These are phyloP conservation scores for Hemaris fuciformis DNA, from an alignment of 2,888 invertebrate species.

Conservation along the genomic window DNA sequence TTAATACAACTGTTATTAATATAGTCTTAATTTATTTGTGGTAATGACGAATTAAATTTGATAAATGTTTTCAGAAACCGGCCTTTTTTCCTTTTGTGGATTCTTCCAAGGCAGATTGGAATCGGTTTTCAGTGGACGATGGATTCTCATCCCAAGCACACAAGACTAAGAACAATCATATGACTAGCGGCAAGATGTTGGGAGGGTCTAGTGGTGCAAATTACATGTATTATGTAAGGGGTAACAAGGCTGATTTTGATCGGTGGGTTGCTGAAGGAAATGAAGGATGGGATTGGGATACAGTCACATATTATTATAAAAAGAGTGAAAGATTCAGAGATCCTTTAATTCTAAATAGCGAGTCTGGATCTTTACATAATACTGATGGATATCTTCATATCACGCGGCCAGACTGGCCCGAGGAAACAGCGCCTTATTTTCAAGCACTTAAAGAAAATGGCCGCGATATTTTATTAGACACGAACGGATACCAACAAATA, in stretches of 20 bases:
- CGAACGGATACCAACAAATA: conserved; percentile 36
- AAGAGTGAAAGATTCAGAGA: conserved; percentile 35
- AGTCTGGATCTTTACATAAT: conserved; percentile 48
- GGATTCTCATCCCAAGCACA: conserved; percentile 34
- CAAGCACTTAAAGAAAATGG: conserved; percentile 40
- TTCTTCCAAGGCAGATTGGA: conserved; percentile 24
- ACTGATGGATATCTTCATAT: conserved; percentile 42
- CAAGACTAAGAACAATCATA: conserved; percentile 29
- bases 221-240: conserved; percentile 84
- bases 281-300: conserved; percentile 45
- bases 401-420: conserved; percentile 38
- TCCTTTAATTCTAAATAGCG: conserved; percentile 28
- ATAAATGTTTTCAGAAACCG: conserved; percentile 36
- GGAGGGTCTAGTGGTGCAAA: conserved; percentile 85
- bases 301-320: conserved; percentile 22
- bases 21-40: no score
- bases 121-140: conserved; percentile 35
- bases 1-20: no score
- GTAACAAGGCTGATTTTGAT: conserved; percentile 82
- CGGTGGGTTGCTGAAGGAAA: conserved; percentile 85
- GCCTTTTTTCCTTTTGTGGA: conserved; percentile 30
- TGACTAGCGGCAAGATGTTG: conserved; percentile 83
- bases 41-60: neutral
- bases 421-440: conserved; percentile 49
- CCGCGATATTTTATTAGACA: conserved; percentile 35